Evolutionary conservation across 1,140 invertebrate species (phyloP), one percentile per base, ranked within the genome.

Genomic region (Mizuhopecten yessoensis): DNA sequence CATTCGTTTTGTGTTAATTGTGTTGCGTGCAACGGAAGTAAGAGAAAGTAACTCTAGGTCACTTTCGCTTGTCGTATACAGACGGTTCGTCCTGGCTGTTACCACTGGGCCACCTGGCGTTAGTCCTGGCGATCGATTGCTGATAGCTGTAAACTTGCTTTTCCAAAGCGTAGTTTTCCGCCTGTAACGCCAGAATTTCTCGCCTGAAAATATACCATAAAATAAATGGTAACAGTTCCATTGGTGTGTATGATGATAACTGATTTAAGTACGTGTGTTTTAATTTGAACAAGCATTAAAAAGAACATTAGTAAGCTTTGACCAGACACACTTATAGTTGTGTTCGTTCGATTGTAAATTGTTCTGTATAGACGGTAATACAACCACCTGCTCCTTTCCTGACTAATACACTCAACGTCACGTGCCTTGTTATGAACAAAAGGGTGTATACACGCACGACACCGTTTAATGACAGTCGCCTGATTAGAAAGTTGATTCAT

Each of bases 141-240:
- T 98, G 98, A 95, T 98, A 98, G 95, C 98, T 98, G 97, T 98
- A 98, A 49, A 99, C 96, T 96, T 99, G 98, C 91, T 98, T 97
- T 96, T 99, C 98, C 91, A 99, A 96, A 42, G 97, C 98, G 95
- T 98, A 98, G 95, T 99, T 98, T 96, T 99, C 98, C 10, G 98
- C 97, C 95, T 98, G 98, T 11, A 99, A 97, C 1, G 98, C 98
- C 88, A 97, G 97, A 91, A 99, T 98, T 96, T 99, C 98, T 39
- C 98, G 97, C 95, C 98, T 98, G 97, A 45, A 95, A 94, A 34
- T 75, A 90, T 33, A 89, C 87, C 34, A 90, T 20, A 87, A 17
- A 29, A 87, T 34, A 87, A 0, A 34, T 17, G n/a, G 57, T n/a
- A 75, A 39, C 5, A 5, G 36, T 39, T 39, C 5, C 5, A 75